A percentile compares a stretch with the other conserved stretches of the same genome.
phyloP scores from a whole-genome alignment of 2,888 invertebrate genomes.

The Rhamphomyia laevipes region DNA sequence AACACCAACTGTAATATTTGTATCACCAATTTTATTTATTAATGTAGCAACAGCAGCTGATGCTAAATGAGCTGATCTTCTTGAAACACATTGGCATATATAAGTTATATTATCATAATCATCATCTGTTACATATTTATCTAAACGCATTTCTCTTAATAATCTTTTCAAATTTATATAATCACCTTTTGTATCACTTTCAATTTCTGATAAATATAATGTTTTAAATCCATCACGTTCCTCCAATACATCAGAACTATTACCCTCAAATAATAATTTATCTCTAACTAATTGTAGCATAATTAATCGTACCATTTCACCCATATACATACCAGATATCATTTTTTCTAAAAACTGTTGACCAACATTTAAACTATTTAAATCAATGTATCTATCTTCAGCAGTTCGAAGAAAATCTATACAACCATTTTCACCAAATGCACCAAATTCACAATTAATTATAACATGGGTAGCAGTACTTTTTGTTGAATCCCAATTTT shows the following conservation, averaged over 20 bases:
- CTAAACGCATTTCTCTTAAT: conserved; percentile 69
- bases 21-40: conserved; percentile 77
- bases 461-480: conserved; percentile 56
- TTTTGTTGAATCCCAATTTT: conserved; percentile 19
- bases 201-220: conserved; percentile 94
- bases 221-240: conserved; percentile 77
- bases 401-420: conserved; percentile 78
- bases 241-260: conserved; percentile 58
- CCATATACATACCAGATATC: conserved; percentile 99
- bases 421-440: conserved; percentile 82
- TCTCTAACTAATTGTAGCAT: conserved; percentile 66
- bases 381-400: conserved; percentile 71
- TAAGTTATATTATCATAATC: conserved; percentile 85
- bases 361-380: conserved; percentile 65
- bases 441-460: conserved; percentile 95
- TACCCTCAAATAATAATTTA: conserved; percentile 68
- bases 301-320: conserved; percentile 78
- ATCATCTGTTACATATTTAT: conserved; percentile 56
- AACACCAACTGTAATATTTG: conserved; percentile 84
- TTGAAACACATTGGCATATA: conserved; percentile 81
- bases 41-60: conserved; percentile 80
- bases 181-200: conserved; percentile 67
- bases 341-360: conserved; percentile 89
- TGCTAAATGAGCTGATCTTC: conserved; percentile 82
- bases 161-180: conserved; percentile 68